Evolutionary conservation across 2,797 vertebrate species (phyloP), one percentile per base, ranked within the genome.

Genomic region (Sternarchorhynchus goeldii): DNA sequence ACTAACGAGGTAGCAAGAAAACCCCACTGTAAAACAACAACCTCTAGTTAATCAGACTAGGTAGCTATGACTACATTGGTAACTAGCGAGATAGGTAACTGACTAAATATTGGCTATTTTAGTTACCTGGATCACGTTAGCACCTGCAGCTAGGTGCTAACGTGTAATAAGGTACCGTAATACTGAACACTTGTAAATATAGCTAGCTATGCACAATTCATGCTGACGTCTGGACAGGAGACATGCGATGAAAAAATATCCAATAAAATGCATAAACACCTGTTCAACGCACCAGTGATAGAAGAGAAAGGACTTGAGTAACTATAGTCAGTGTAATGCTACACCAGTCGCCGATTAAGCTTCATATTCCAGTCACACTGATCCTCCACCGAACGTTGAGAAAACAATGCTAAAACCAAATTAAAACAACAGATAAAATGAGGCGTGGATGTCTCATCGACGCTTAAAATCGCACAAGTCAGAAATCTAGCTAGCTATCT

Each of bases 341-440:
- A 78, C 75, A 72, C 56, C 65, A 45, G 76, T 75, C 82, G 66
- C 66, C 39, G 50, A 41, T 20, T 32, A 45, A 53, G 73, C 79
- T 81, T 64, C 84, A 84, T 76, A 66, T 21, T 63, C 76, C 20
- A n/a, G 53, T 29, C 25, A 59, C 34, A 65, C 62, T 17, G 21
- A 64, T 29, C 66, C 78, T 68, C 32, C 32, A 18, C 56, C 3
- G 6, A 10, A 29, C 17, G 53, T 18, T 1, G 21, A 0, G 29
- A 16, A 6, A 20, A 34, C 7, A 18, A 14, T 5, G 1, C 31
- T 25, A 10, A 65, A 58, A 45, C 45, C 2, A 60, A 18, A 36
- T 7, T 36, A 58, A 16, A 6, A 1, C 0, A 2, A 36, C 2
- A 34, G 18, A 2, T 12, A 32, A 68, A 20, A 18, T 16, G 8